phyloP scores from a whole-genome alignment of 2,797 vertebrate species.

The Siniperca undulata region DNA sequence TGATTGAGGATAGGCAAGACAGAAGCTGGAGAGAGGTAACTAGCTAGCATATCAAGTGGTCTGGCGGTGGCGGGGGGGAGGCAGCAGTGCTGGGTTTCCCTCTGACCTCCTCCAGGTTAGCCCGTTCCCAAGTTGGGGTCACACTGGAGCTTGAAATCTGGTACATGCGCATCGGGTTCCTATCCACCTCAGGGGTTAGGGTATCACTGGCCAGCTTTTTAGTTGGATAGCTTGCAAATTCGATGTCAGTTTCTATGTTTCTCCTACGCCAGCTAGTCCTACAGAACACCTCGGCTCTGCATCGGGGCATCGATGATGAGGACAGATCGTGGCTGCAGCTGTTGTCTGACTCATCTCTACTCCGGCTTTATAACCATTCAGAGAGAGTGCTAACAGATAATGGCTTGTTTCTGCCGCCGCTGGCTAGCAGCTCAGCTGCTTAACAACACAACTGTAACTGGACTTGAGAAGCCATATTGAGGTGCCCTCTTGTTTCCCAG shows the following conservation, averaged over 20 bases:
- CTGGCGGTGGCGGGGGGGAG: constrained; percentile 49
- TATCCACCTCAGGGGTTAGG: constrained; percentile 57
- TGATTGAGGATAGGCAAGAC: constrained; percentile 77
- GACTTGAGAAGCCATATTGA: constrained; percentile 64
- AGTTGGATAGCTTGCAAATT: constrained; percentile 57
- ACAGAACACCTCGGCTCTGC: constrained; percentile 43
- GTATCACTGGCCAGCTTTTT: constrained; percentile 64
- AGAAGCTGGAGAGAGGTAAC: constrained; percentile 70
- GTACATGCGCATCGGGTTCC: constrained; percentile 76
- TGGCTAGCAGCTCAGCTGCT: constrained; percentile 85
- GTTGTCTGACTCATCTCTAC: constrained; percentile 77
- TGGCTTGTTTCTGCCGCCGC: constrained; percentile 50
- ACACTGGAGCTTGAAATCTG: constrained; percentile 77
- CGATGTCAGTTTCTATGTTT: constrained; percentile 36
- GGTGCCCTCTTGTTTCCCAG: constrained; percentile 52
- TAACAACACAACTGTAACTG: constrained; percentile 90
- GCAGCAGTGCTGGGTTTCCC: constrained; percentile 81
- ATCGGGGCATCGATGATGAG: constrained; percentile 73
- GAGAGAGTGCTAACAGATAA: constrained; percentile 84
- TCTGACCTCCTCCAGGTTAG: constrained; percentile 83
- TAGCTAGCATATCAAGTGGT: constrained; percentile 80
- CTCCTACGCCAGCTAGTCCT: constrained; percentile 9
- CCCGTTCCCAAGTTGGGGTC: constrained; percentile 87
- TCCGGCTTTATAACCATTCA: constrained; percentile 87
- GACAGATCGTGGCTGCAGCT: constrained; percentile 90